A percentile compares a stretch with the other conserved stretches of the same genome.
phyloP scores from a whole-genome alignment of 2,888 invertebrate genomes.

The Apotomis betuletana region DNA sequence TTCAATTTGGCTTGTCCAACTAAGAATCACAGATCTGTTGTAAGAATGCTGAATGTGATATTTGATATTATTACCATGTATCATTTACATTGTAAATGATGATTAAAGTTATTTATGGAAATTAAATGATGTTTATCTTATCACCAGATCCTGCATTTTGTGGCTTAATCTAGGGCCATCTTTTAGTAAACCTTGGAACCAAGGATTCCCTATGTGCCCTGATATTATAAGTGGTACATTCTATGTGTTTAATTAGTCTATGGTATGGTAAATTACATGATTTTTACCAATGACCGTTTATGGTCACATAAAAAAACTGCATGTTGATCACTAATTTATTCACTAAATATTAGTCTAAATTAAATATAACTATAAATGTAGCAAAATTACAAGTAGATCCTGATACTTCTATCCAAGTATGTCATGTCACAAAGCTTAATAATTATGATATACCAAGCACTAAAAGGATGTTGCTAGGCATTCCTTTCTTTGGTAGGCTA shows the following conservation, averaged over 20 bases:
- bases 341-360: conserved; percentile 8
- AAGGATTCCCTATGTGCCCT: too few species aligned
- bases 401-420: neutral
- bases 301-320: neutral
- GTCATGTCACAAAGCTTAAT: too few species aligned
- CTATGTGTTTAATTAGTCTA: too few species aligned
- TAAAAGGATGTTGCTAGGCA: too few species aligned
- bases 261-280: too few species aligned
- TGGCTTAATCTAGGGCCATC: too few species aligned
- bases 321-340: conserved; percentile 22
- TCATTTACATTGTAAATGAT: conserved; percentile 17
- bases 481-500: too few species aligned
- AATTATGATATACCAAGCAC: too few species aligned
- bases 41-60: conserved; percentile 27
- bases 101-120: conserved; percentile 31
- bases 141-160: neutral
- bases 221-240: too few species aligned
- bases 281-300: neutral
- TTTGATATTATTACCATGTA: conserved; percentile 21
- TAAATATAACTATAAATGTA: neutral
- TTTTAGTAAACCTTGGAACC: too few species aligned
- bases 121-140: neutral
- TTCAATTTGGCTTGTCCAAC: too few species aligned
- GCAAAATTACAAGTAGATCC: neutral
- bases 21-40: neutral